A percentile compares a stretch with the other conserved stretches of the same genome.
phyloP scores from a whole-genome alignment of 2,888 invertebrate species.

The Laothoe populi region DNA sequence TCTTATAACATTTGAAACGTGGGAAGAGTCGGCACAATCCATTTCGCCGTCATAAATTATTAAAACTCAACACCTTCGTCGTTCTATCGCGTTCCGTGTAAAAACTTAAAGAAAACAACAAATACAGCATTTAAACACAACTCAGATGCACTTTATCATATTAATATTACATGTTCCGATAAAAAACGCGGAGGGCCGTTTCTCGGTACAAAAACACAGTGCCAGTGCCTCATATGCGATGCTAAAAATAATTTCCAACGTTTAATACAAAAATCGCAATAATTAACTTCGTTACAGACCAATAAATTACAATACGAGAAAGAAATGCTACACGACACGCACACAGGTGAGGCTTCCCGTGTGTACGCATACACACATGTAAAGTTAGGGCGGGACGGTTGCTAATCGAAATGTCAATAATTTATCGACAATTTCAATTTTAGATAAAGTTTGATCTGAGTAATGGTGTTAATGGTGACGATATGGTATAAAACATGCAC shows the following conservation, averaged over 20 bases:
- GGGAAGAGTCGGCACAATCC: constrained; percentile 14
- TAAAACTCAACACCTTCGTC: constrained; percentile 21
- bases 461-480: constrained; percentile 40
- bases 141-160: constrained; percentile 41
- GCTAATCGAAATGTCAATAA: constrained; percentile 32
- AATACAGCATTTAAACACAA: constrained; percentile 35
- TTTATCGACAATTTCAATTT: constrained; percentile 31
- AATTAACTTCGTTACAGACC: constrained; percentile 85
- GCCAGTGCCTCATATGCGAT: constrained; percentile 62
- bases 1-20: constrained; percentile 8
- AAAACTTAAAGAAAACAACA: constrained; percentile 42
- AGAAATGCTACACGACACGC: constrained; percentile 77
- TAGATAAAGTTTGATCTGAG: constrained; percentile 29
- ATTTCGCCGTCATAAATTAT: constrained; percentile 21
- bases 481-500: constrained; percentile 28
- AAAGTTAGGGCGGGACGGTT: constrained; percentile 43
- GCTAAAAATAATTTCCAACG: constrained; percentile 84
- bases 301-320: constrained; percentile 84
- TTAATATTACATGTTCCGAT: constrained; percentile 49
- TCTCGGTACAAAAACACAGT: constrained; percentile 68
- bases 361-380: constrained; percentile 44
- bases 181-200: constrained; percentile 54
- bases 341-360: constrained; percentile 43
- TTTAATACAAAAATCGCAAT: constrained; percentile 85
- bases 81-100: constrained; percentile 29